Base-by-base conservation (phyloP, 64 coral and sea anemone species). In the Montipora cactus region DNA sequence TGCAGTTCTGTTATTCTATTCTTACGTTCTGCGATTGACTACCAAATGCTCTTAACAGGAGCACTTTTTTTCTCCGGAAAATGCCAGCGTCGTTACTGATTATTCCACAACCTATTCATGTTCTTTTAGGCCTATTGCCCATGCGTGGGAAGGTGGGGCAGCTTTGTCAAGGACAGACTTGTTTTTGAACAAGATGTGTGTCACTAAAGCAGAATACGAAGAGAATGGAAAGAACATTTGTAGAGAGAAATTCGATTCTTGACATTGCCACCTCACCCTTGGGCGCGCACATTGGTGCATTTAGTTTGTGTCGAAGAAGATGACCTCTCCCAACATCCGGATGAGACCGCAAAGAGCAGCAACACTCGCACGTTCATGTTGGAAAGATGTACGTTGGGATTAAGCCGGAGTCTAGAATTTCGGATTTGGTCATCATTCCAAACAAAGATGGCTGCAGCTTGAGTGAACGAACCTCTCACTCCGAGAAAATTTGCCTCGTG, bases 121-220 rank as follows among this genome's bases (percentile, higher is more conserved):
- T 37, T 66, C 4, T 11, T 57, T 57, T 66, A 99, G 98, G 53
- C 95, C 98, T 59, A 59, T 96, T 49, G 82, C 95, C 4, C 73
- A 96, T 50, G 92, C 92, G 2, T 96, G 95, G 98, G 84, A 99
- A 50, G 98, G 98, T 9, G 98, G 98, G 8, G 77, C 69, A 23
- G 74, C 86, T 3, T 81, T 99, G 59, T 91, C 92, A 13, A 96
- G 95, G 80, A 90, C 92, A n/a, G 95, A 96, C 37, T 81, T 90
- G 16, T 99, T 99, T 61, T 44, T 64, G 66, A 95, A 92, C 25
- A 94, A 99, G 61, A 99, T 99, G 98, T 94, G 95, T 59, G 85
- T 99, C 49, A 99, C 98, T 2, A 99, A 99, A 99, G 95, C 98
- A 25, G 98, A 99, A 77, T 99, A 96, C 72, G 91, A 96, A 59